phyloP scores from a whole-genome alignment of 2,113 vertebrate genomes.

The Galemys pyrenaicus region DNA sequence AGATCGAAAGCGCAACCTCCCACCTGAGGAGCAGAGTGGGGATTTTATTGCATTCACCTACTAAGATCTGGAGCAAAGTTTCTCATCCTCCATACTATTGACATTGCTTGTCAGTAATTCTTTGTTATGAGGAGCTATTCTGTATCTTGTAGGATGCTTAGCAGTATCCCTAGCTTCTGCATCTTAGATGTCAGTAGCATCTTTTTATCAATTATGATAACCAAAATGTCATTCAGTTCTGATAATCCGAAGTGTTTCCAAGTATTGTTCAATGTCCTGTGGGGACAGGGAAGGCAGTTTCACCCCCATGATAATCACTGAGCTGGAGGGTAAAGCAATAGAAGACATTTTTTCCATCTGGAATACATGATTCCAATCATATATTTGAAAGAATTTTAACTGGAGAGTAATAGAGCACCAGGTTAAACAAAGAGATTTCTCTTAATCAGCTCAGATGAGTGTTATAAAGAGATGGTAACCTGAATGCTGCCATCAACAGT shows the following conservation, averaged over 20 bases:
- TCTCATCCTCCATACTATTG: background rate
- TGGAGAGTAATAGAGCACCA: background rate
- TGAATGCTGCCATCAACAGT: background rate
- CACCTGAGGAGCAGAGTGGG: background rate
- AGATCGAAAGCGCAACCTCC: slow-evolving; percentile 1
- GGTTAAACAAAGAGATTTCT: background rate
- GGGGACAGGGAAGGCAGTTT: background rate
- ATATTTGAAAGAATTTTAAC: background rate
- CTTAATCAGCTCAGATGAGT: background rate
- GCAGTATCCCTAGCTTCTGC: background rate
- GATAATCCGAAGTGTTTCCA: background rate
- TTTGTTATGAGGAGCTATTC: background rate
- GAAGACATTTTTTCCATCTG: background rate
- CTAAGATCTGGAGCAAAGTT: background rate
- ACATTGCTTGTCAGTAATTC: background rate
- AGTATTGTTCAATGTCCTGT: background rate
- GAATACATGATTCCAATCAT: background rate
- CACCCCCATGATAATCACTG: background rate
- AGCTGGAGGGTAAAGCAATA: background rate
- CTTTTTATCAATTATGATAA: background rate
- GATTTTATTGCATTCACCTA: background rate
- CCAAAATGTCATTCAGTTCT: background rate
- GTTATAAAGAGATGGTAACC: background rate
- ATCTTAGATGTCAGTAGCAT: background rate
- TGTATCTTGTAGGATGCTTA: background rate